phyloP scores from a whole-genome alignment of 1,140 invertebrate genomes.

The Tetramorium parvispinum region DNA sequence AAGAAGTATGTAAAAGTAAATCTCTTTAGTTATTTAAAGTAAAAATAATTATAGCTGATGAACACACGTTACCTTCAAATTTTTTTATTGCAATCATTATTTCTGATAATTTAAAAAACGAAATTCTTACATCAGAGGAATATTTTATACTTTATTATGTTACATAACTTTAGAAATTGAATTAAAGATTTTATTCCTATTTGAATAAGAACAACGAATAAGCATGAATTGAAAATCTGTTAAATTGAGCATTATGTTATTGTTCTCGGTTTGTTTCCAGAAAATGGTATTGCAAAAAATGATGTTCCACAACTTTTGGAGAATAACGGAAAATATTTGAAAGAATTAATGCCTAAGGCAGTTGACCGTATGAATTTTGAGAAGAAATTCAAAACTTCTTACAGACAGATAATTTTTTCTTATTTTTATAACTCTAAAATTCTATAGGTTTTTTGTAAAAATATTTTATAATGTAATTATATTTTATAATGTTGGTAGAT shows the following conservation, averaged over 20 bases:
- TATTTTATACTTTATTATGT: too few relatives aligned
- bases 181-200: too few relatives aligned
- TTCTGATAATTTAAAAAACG: too few relatives aligned
- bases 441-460: neutral
- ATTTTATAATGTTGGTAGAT: neutral
- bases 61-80: too few relatives aligned
- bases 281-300: conserved; percentile 6
- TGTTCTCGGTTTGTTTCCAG: neutral
- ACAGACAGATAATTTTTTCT: neutral
- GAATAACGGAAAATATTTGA: neutral
- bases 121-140: too few relatives aligned
- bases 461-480: neutral
- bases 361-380: neutral
- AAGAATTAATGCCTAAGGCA: neutral
- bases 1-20: too few relatives aligned
- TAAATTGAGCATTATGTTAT: neutral
- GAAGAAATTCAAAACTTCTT: neutral
- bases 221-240: neutral
- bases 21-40: too few relatives aligned
- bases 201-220: too few relatives aligned
- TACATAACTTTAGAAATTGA: too few relatives aligned
- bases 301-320: neutral
- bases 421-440: neutral
- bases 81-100: too few relatives aligned
- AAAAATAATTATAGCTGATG: too few relatives aligned